Evolutionary conservation across 1,140 invertebrate genomes (phyloP), one percentile per base, ranked within the genome.

Genomic region (Ceratina japonica): DNA sequence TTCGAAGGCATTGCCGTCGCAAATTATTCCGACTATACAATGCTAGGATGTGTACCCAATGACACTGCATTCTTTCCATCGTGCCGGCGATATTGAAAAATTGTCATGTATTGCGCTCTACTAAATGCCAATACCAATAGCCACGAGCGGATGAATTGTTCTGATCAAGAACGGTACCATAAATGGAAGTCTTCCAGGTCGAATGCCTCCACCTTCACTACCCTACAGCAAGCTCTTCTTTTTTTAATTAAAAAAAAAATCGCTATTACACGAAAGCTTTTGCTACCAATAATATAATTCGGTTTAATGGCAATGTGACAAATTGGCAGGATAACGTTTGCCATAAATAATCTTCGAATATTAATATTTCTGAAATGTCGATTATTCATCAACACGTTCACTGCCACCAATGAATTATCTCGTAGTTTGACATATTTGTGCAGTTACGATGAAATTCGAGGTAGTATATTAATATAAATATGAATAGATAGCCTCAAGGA

Each of bases 21-120:
- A 69, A 82, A 86, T 86, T 82, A 86, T 86, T 69, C 58, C 58
- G n/a, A 15, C 65, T 52, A 31, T 69, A 56, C 58, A 58, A 84
- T 80, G 59, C 62, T 37, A 37, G 68, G 59, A 76, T 70, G 78
- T 76, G 73, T 56, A 66, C 22, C 65, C 27, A 15, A 62, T 54
- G 58, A 78, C 68, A 74, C 69, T 49, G 49, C 58, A 52, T 72
- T 72, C 68, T 73, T 80, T 79, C 52, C 1, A 37, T 1, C 16
- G 58, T 10, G 13, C 20, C 44, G 15, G 8, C 69, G 51, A 52
- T 22, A 64, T 79, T 22, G 76, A 64, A 24, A 54, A 61, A 79
- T 65, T 51, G 70, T 31, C 70, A n/a, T 31, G 52, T 16, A 65
- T 56, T n/a, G 20, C 75, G 75, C 31, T 63, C 68, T 27, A 52